Evolutionary conservation across 2,888 invertebrate genomes (phyloP), one percentile per base, ranked within the genome.

Genomic region (Sinohyriopsis cumingii): DNA sequence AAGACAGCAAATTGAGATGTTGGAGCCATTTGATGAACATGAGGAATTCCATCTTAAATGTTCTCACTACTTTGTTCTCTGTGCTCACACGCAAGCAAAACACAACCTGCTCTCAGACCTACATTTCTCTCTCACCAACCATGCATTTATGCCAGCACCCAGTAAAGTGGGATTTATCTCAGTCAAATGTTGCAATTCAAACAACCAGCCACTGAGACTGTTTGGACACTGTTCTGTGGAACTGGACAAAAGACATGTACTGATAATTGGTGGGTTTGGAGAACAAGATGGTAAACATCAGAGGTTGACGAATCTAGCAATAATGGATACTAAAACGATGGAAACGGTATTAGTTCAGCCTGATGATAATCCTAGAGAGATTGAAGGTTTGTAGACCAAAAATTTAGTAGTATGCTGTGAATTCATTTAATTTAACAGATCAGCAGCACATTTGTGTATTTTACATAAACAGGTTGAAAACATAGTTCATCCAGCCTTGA

Each of bases 21-120:
- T 91, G 25, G 92, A 92, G 77, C 87, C 89, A 3, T 92, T 92
- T 85, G 92, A 92, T 82, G 92, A 92, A 77, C 91, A 88, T 82
- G 92, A 92, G 83, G 91, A 91, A 77, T 90, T 90, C 87, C 90
- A 91, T 82, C 81, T 91, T 20, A 91, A 91, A 71, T 91, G 91
- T 80, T 80, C 85, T 28, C 92, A 92, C 80, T 92, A 92, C 80
- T 84, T 90, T 59, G 75, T 92, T 22, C 75, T 90, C 55, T 84
- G 89, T 69, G 90, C 90, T 28, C 81, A 84, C 64, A 87, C 15
- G 45, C 45, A 45, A 12, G 15, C 45, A 82, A 71, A 84, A 59
- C 19, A 57, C 55, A 20, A 15, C 15, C 45, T 45, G 12, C 15
- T 55, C 45, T 28, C 19, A 54, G 12, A 63, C 15, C n/a, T n/a